Conservation (phyloP, 2,797 vertebrate species). For the Centroberyx gerrardi region DNA sequence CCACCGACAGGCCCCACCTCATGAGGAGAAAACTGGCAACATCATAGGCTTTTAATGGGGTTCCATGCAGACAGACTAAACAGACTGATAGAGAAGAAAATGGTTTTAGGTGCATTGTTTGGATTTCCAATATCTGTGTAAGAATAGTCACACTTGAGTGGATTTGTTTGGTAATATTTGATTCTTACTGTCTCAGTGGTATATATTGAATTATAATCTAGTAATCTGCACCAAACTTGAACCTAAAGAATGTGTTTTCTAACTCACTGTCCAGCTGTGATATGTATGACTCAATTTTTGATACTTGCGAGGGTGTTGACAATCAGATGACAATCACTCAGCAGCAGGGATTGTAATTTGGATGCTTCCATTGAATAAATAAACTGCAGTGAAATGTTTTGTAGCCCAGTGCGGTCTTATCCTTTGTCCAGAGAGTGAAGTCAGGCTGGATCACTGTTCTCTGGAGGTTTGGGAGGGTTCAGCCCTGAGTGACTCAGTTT, state of each 20-base stretch:
- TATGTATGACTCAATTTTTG: too few species aligned
- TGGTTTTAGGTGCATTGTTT: neutral
- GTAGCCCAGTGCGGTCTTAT: slow-evolving; percentile 20
- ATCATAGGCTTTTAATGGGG: slow-evolving; percentile 8
- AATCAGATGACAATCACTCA: slow-evolving; percentile 35
- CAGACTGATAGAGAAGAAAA: neutral
- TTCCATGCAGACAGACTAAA: neutral
- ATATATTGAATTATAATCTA: too few species aligned
- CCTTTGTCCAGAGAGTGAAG: slow-evolving; percentile 41
- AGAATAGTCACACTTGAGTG: too few species aligned
- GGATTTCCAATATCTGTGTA: neutral
- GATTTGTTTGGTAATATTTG: neutral
- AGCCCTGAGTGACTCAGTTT: slow-evolving; percentile 26
- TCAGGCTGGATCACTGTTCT: slow-evolving; percentile 35
- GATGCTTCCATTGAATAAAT: slow-evolving; percentile 32
- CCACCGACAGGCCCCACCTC: neutral
- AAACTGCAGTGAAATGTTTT: slow-evolving; percentile 46
- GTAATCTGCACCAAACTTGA: too few species aligned
- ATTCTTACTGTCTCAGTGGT: neutral
- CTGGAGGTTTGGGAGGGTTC: slow-evolving; percentile 20
- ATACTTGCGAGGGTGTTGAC: slow-evolving; percentile 26
- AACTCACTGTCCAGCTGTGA: too few species aligned
- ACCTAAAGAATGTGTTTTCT: too few species aligned
- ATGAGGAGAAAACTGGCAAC: neutral
- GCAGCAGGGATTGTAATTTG: too few species aligned